phyloP scores from a whole-genome alignment of 2,888 invertebrate species.

The Quadroppia sp. region DNA sequence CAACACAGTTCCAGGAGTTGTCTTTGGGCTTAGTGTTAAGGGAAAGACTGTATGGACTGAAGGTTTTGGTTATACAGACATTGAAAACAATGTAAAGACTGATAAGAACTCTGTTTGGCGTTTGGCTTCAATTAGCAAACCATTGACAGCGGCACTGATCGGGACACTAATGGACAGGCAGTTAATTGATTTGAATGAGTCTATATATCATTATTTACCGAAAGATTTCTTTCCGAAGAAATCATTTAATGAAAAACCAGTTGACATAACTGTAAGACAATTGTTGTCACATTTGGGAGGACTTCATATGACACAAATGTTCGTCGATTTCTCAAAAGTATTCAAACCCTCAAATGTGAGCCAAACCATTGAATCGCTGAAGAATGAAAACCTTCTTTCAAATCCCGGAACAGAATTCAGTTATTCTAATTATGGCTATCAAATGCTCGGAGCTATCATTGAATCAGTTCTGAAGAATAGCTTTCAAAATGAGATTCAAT shows the following conservation, averaged over 20 bases:
- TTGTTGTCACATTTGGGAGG: conserved; percentile 37
- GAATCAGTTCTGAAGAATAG: conserved; percentile 20
- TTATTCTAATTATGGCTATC: conserved; percentile 41
- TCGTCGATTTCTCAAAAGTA: conserved; percentile 27
- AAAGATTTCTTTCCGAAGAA: conserved; percentile 27
- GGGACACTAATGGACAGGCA: conserved; percentile 15
- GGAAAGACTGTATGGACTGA: conserved; percentile 11
- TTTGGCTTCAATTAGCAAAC: conserved; percentile 28
- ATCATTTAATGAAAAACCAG: not conserved
- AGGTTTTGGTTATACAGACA: conserved; percentile 21
- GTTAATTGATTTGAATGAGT: not conserved
- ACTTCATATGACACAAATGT: conserved; percentile 4
- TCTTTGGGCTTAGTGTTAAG: not conserved
- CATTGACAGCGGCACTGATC: conserved; percentile 35
- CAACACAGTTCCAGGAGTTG: not conserved
- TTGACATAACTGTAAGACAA: conserved; percentile 21
- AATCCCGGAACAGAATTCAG: conserved; percentile 38
- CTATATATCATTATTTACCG: conserved; percentile 8
- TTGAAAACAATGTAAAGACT: conserved; percentile 32
- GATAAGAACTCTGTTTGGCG: conserved; percentile 32
- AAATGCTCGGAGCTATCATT: conserved; percentile 37
- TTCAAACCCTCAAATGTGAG: conserved; percentile 20
- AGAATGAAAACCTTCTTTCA: conserved; percentile 34
- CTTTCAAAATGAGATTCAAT: not conserved
- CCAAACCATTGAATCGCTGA: conserved; percentile 14